Base-by-base conservation (phyloP, 2,888 invertebrate genomes). In the Tiliacea citrago region DNA sequence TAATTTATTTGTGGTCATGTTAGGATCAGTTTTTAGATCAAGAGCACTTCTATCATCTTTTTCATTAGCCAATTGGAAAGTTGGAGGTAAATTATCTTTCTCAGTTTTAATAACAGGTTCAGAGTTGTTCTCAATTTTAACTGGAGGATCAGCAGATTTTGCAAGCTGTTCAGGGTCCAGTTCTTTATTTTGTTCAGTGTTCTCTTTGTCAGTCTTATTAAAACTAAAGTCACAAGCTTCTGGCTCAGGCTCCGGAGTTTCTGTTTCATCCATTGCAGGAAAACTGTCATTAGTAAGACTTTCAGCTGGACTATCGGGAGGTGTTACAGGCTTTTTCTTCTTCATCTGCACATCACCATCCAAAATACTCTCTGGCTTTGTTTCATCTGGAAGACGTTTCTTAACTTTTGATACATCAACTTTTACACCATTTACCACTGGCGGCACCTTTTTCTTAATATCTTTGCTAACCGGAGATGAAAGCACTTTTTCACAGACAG, bases 201-300 rank as follows among this genome's bases (percentile, higher is more conserved):
- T 93, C 83, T 95, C 95, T 90, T 95, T 96, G 75, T 96, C 96
- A 91, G 93, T 88, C 89, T 96, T 96, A 90, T 91, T 95, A 84
- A 96, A 95, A 90, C 95, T 96, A 90, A 96, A 96, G 85, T 96
- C 96, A 91, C 96, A 95, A 69, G 91, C 95, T 88, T 96, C 96
- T 69, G 94, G 91, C 86, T 96, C 96, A 49, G 95, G 93, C 77
- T 96, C 96, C 75, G 96, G 96, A 86, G 94, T 96, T 86, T 97
- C 97, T 79, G 97, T 96, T 88, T 97, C 97, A 91, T 98, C 98
- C 94, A 98, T 97, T 66, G 98, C 97, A 60, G 98, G 98, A 89
- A 98, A 98, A 89, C 98, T 98, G 91, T 98, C 98, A 82, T 98
- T 98, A 63, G 98, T 98, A 79, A 98, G 97, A 91, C 98, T 98